Conservation (phyloP, 2,888 invertebrate genomes). For the Tanytarsus gracilentus region DNA sequence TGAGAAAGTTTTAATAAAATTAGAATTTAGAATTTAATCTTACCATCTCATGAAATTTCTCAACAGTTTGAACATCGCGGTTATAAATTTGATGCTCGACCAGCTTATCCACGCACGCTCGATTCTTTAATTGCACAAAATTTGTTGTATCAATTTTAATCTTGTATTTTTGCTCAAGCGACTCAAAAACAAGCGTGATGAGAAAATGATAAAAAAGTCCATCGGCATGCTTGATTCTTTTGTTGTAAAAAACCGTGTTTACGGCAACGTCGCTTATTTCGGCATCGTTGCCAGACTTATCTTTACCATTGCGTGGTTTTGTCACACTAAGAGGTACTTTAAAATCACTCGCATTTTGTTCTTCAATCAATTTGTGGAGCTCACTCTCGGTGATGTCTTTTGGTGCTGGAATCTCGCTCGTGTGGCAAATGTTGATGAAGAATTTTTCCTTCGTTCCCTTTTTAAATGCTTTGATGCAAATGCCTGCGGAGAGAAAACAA, state of each 20-base stretch:
- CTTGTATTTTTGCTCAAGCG: slow-evolving; percentile 67
- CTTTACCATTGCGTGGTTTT: slow-evolving; percentile 63
- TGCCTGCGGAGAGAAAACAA: slow-evolving; percentile 46
- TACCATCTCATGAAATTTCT: slow-evolving; percentile 34
- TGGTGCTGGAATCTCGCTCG: slow-evolving; percentile 65
- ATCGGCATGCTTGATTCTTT: slow-evolving; percentile 60
- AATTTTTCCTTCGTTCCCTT: slow-evolving; percentile 58
- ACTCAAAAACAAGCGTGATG: slow-evolving; percentile 69
- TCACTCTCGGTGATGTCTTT: slow-evolving; percentile 62
- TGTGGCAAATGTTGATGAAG: slow-evolving; percentile 79
- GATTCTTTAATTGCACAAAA: slow-evolving; percentile 60
- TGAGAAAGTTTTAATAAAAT: no score
- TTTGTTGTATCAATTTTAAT: slow-evolving; percentile 57
- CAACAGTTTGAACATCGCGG: slow-evolving; percentile 50
- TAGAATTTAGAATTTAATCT: no score
- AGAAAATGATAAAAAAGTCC: slow-evolving; percentile 67
- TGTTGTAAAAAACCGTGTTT: slow-evolving; percentile 60
- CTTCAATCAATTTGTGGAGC: slow-evolving; percentile 38
- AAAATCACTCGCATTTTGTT: slow-evolving; percentile 47
- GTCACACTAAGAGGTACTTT: slow-evolving; percentile 87
- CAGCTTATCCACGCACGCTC: slow-evolving; percentile 62
- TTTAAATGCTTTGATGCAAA: slow-evolving; percentile 68
- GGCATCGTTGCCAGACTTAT: slow-evolving; percentile 65
- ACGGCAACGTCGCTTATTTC: slow-evolving; percentile 77
- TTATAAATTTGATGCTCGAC: slow-evolving; percentile 67